phyloP scores from a whole-genome alignment of 2,113 vertebrate species.

The Ptyas mucosa region DNA sequence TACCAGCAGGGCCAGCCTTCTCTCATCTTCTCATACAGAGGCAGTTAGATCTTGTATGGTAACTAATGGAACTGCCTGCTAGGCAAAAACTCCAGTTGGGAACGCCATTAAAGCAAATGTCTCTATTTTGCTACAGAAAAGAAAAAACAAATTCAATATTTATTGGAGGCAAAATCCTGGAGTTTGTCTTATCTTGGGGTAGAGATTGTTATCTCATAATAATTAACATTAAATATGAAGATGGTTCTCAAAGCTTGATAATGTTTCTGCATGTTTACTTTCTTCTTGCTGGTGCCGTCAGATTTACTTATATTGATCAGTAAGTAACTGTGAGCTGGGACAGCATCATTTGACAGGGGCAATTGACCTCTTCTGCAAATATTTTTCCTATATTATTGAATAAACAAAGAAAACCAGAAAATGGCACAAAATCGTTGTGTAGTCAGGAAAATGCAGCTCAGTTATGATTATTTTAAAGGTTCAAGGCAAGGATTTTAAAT shows the following conservation, averaged over 20 bases:
- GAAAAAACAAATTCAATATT: neutral
- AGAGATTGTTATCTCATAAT: neutral
- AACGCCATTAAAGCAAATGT: neutral
- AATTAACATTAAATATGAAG: neutral
- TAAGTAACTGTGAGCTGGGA: neutral
- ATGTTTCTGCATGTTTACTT: neutral
- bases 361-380: neutral
- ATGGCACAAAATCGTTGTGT: neutral
- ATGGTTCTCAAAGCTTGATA: neutral
- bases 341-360: neutral
- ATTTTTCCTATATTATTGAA: neutral
- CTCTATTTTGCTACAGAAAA: neutral
- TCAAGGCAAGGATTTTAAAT: neutral
- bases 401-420: neutral
- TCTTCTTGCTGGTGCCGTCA: neutral
- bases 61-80: neutral
- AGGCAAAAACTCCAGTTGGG: neutral
- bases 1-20: too few relatives aligned
- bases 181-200: neutral
- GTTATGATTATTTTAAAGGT: neutral
- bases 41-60: neutral
- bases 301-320: conserved; percentile 4
- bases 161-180: neutral
- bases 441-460: conserved; percentile 2
- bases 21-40: too few relatives aligned